Evolutionary conservation across 2,888 invertebrate species (phyloP).

Genomic region (Oxystoma pomonae): DNA sequence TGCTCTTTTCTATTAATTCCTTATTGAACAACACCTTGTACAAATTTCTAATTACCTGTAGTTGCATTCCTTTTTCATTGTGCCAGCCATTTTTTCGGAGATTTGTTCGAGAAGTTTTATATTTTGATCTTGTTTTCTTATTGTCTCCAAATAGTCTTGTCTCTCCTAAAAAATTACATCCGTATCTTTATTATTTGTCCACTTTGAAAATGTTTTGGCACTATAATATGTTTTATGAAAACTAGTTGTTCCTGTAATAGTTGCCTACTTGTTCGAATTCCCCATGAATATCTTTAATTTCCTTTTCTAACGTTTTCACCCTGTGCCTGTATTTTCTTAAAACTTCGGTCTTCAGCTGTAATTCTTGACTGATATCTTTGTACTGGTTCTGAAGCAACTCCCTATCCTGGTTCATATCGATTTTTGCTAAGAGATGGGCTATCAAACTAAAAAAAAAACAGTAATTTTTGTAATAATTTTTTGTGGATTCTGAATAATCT

Average conservation of each 20-base stretch:
- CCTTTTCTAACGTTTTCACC: conserved; percentile 63
- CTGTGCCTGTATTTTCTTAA: conserved; percentile 62
- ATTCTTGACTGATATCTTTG: conserved; percentile 72
- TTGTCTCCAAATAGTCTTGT: conserved; percentile 79
- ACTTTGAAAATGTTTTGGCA: too few relatives aligned
- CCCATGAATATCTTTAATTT: conserved; percentile 71
- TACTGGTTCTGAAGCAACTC: conserved; percentile 70
- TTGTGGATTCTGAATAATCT: not conserved
- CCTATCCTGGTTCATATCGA: conserved; percentile 64
- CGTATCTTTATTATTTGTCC: too few relatives aligned
- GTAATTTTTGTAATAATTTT: not conserved
- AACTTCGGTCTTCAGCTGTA: conserved; percentile 66
- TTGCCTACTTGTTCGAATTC: conserved; percentile 63
- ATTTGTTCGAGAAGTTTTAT: conserved; percentile 63
- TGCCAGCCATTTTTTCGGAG: conserved; percentile 62
- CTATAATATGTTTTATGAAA: too few relatives aligned
- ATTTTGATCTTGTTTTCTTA: conserved; percentile 67
- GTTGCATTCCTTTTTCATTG: conserved; percentile 68
- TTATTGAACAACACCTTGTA: not conserved
- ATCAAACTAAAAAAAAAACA: conserved; percentile 46
- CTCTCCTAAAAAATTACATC: conserved; percentile 54
- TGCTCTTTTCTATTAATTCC: not conserved
- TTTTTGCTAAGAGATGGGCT: conserved; percentile 55
- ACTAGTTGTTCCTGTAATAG: too few relatives aligned
- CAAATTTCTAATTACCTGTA: conserved; percentile 56